phyloP scores from a whole-genome alignment of 1,140 invertebrate species.

The Papilio machaon region DNA sequence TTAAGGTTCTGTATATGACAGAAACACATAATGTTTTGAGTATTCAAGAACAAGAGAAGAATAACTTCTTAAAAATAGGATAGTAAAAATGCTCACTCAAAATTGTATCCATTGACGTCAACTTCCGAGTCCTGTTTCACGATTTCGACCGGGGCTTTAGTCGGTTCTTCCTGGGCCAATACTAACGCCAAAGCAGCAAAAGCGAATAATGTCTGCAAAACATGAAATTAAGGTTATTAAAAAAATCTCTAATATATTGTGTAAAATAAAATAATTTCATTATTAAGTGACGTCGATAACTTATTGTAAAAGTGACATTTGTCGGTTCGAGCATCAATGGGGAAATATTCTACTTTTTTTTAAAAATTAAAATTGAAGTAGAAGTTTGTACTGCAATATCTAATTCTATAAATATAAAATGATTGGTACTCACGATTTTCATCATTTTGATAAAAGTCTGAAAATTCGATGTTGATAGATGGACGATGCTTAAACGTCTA shows the following conservation, averaged over 20 bases:
- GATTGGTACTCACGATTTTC: constrained; percentile 70
- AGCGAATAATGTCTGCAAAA: constrained; percentile 64
- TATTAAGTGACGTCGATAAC: no score
- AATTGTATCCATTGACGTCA: constrained; percentile 71
- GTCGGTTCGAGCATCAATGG: no score
- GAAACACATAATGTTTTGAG: neutral
- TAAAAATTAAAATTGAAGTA: constrained; percentile 12
- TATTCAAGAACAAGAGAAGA: neutral
- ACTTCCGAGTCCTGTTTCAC: constrained; percentile 73
- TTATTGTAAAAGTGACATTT: neutral
- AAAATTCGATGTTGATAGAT: constrained; percentile 51
- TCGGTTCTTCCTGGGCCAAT: constrained; percentile 53
- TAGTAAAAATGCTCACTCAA: constrained; percentile 64
- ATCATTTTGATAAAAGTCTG: constrained; percentile 61
- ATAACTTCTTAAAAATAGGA: neutral
- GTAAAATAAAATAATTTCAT: no score
- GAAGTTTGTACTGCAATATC: neutral
- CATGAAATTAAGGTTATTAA: constrained; percentile 30
- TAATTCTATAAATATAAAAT: constrained; percentile 28
- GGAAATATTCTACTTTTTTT: neutral
- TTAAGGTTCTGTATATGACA: neutral
- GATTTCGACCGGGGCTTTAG: constrained; percentile 61
- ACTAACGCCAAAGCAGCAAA: constrained; percentile 59
- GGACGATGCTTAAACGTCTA: constrained; percentile 66
- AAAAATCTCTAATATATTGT: neutral